These are phyloP conservation scores for Idaea aversata DNA, from an alignment of 2,888 invertebrate genomes.

Conservation along the genomic window DNA sequence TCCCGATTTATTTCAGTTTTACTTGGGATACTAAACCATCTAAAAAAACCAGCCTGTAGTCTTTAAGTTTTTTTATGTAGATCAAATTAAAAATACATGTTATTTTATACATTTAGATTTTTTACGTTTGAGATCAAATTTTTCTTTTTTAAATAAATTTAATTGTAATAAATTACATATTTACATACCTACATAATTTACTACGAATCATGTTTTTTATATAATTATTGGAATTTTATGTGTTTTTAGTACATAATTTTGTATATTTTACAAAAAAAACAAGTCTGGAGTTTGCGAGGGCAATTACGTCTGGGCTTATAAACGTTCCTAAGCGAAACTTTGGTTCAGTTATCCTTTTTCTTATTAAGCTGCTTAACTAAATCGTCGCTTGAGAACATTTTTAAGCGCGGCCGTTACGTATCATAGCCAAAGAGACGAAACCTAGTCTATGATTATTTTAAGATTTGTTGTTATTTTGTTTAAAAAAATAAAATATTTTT, in stretches of 20 bases:
- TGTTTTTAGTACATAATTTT: not conserved
- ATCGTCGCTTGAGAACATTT: not conserved
- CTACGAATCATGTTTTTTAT: not conserved
- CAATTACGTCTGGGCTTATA: not conserved
- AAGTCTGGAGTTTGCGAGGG: too few relatives aligned
- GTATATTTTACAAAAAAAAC: not conserved
- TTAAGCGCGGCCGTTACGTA: not conserved
- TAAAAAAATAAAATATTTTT: not conserved
- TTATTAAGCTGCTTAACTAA: not conserved
- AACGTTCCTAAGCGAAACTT: not conserved
- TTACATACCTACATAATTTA: not conserved
- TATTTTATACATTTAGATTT: not conserved
- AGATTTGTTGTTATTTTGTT: conserved; percentile 30
- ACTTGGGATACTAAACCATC: too few relatives aligned
- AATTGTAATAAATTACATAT: not conserved
- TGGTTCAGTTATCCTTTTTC: too few relatives aligned
- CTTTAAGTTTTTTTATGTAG: not conserved
- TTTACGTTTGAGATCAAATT: not conserved
- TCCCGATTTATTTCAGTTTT: too few relatives aligned
- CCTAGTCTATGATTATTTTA: conserved; percentile 18
- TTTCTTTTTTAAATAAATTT: not conserved
- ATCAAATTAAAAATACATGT: not conserved
- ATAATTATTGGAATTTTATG: not conserved
- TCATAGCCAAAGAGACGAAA: not conserved
- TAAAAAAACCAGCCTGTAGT: not conserved